phyloP scores from a whole-genome alignment of 1,140 invertebrate species.

The Gonioctena quinquepunctata region DNA sequence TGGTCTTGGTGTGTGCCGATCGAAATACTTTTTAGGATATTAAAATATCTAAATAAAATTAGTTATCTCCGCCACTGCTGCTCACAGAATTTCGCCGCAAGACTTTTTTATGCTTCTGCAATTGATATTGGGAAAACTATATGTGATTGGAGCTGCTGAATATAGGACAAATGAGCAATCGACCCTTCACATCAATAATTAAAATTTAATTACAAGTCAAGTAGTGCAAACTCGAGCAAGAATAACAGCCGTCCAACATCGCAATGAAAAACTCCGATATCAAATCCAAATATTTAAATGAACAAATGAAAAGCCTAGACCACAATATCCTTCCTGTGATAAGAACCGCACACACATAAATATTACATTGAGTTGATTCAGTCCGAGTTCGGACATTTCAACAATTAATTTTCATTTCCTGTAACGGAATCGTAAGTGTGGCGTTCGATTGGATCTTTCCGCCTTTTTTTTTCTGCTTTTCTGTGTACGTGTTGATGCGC shows the following conservation, averaged over 20 bases:
- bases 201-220: background rate
- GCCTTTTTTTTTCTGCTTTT: background rate
- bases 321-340: constrained; percentile 8
- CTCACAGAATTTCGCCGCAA: too few relatives aligned
- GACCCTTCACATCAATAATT: too few relatives aligned
- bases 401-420: constrained; percentile 14
- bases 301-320: constrained; percentile 3
- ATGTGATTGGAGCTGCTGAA: too few relatives aligned
- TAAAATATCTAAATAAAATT: too few relatives aligned
- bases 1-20: too few relatives aligned
- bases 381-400: background rate
- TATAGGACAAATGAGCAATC: too few relatives aligned
- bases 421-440: background rate
- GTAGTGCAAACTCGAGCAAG: background rate
- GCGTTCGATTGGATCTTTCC: background rate
- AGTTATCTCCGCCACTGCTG: too few relatives aligned
- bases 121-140: too few relatives aligned
- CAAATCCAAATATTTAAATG: constrained; percentile 10
- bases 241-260: background rate
- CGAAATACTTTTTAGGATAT: too few relatives aligned
- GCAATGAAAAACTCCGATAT: background rate
- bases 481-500: background rate
- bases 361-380: background rate
- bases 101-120: too few relatives aligned
- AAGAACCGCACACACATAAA: background rate